Base-by-base conservation (phyloP, 1,140 invertebrate species). In the Ceratina japonica region DNA sequence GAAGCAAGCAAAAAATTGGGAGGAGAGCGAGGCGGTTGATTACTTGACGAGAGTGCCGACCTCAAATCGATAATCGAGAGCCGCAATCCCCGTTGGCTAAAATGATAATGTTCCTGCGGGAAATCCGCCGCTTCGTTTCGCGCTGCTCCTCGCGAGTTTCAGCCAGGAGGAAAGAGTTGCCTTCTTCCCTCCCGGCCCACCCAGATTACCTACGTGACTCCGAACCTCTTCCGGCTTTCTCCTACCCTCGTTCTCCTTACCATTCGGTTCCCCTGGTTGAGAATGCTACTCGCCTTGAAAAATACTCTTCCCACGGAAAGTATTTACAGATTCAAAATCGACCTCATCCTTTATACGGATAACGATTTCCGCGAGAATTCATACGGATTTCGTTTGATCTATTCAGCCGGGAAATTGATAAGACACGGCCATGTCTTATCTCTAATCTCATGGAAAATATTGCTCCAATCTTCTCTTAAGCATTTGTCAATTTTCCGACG, bases 51-150 rank as follows among this genome's bases (percentile, higher is more conserved):
- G 81, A 56, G 54, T n/a, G 54, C 16, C 63, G 64, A 72, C 59
- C 61, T 79, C 81, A 61, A 83, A 83, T 83, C 82, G 81, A 84
- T 84, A 84, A 84, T 83, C 76, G 80, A 65, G 80, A 65, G 63
- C 71, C 68, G 76, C 82, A 84, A 83, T 84, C 61, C 68, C 56
- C 71, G 59, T 68, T 37, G 58, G 72, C 81, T 83, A 75, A 84
- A 84, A 83, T 84, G 76, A 83, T 84, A 75, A 83, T 80, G 81
- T 68, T 75, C 80, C 80, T 75, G 15, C 59, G 81, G 77, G 81
- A 79, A 84, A 84, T 84, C 61, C 75, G 66, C 61, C 54, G 70
- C 37, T 76, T 79, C 27, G 71, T 56, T 56, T 71, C 56, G 66
- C 66, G 24, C 64, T 54, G 31, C 10, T 10, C 31, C 12, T n/a